phyloP scores from a whole-genome alignment of 2,888 invertebrate genomes.

The Schizotus pectinicornis region DNA sequence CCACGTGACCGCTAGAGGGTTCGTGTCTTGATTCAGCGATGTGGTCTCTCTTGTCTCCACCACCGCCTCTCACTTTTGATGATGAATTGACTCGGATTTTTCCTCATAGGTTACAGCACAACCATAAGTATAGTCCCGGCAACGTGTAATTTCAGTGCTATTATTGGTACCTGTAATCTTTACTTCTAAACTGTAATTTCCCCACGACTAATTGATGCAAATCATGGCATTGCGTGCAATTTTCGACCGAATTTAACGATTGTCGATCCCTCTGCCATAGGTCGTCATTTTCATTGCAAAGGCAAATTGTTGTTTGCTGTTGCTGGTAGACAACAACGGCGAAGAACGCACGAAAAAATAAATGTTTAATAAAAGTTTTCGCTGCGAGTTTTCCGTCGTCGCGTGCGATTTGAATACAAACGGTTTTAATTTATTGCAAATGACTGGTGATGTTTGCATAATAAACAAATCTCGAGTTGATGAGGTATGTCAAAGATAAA shows the following conservation, averaged over 20 bases:
- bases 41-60: constrained; percentile 33
- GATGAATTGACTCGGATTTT: constrained; percentile 17
- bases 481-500: constrained; percentile 24
- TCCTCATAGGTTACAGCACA: constrained; percentile 13
- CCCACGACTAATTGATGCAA: constrained; percentile 13
- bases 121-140: constrained; percentile 8
- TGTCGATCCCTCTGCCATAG: background rate
- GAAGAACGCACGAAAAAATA: background rate
- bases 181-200: constrained; percentile 20
- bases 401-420: constrained; percentile 24
- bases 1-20: constrained; percentile 53
- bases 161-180: constrained; percentile 21
- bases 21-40: constrained; percentile 51
- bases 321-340: background rate
- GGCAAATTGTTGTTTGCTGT: background rate
- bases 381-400: background rate
- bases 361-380: no score
- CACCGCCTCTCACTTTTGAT: no score
- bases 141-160: constrained; percentile 21
- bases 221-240: constrained; percentile 16
- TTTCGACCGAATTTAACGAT: background rate
- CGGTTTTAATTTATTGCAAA: constrained; percentile 23
- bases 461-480: constrained; percentile 21
- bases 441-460: constrained; percentile 17
- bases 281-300: no score